phyloP scores from a whole-genome alignment of 2,797 vertebrate species.

The Dicrostonyx torquatus region DNA sequence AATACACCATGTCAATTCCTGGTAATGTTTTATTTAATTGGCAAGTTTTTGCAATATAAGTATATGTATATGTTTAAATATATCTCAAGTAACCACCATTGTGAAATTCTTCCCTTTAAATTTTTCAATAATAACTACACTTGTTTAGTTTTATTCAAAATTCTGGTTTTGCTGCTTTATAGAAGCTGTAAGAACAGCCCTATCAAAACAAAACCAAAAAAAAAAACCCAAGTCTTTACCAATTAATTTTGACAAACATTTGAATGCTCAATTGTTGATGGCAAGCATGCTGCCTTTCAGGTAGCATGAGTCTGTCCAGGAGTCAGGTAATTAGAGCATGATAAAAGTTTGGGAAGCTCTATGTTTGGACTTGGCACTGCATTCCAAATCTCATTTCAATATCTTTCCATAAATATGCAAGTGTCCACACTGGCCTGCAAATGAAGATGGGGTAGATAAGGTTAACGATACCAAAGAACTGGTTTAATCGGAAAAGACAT shows the following conservation, averaged over 20 bases:
- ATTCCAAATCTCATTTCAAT: not conserved
- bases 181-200: not conserved
- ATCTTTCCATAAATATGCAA: not conserved
- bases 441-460: not conserved
- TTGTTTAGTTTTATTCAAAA: not conserved
- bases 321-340: not conserved
- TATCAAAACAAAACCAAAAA: not conserved
- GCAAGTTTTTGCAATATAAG: not conserved
- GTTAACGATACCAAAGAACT: not conserved
- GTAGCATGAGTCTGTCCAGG: not conserved
- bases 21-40: not conserved
- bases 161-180: not conserved
- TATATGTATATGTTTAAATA: not conserved
- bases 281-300: not conserved
- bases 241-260: not conserved
- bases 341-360: not conserved
- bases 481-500: not conserved
- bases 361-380: not conserved
- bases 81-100: not conserved
- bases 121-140: not conserved
- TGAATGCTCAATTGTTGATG: not conserved
- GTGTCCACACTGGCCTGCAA: not conserved
- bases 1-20: not conserved
- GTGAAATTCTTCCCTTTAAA: not conserved
- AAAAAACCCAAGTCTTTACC: not conserved